Conservation (phyloP, 2,888 invertebrate genomes). For the Dryococelus australis region DNA sequence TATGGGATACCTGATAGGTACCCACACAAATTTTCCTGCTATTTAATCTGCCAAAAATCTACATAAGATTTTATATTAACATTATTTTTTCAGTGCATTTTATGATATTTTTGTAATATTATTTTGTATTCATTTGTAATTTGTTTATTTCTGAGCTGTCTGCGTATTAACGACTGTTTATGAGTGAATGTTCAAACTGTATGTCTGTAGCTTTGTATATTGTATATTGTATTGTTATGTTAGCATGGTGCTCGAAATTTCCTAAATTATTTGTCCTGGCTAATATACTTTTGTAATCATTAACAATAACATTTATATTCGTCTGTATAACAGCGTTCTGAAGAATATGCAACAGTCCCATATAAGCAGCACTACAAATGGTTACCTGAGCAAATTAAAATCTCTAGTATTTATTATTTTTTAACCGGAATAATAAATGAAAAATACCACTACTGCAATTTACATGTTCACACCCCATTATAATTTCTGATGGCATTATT, state of each 20-base stretch:
- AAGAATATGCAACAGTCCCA: too few relatives aligned
- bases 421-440: not conserved
- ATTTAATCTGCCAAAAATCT: not conserved
- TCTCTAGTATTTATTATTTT: not conserved
- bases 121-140: not conserved
- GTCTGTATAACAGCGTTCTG: not conserved
- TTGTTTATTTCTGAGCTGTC: not conserved
- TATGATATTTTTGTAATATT: not conserved
- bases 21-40: not conserved
- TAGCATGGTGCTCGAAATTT: constrained; percentile 10
- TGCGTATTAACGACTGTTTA: not conserved
- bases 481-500: too few relatives aligned
- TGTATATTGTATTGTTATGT: constrained; percentile 16
- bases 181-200: not conserved
- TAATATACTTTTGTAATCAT: not conserved
- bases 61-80: not conserved
- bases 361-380: not conserved
- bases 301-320: not conserved
- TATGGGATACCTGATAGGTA: not conserved
- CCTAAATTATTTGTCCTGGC: not conserved
- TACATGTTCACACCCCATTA: not conserved
- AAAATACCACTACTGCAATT: not conserved
- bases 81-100: not conserved
- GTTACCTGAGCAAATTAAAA: not conserved
- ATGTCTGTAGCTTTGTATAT: not conserved